Evolutionary conservation across 2,888 invertebrate genomes (phyloP).

Genomic region (Notodonta ziczac): DNA sequence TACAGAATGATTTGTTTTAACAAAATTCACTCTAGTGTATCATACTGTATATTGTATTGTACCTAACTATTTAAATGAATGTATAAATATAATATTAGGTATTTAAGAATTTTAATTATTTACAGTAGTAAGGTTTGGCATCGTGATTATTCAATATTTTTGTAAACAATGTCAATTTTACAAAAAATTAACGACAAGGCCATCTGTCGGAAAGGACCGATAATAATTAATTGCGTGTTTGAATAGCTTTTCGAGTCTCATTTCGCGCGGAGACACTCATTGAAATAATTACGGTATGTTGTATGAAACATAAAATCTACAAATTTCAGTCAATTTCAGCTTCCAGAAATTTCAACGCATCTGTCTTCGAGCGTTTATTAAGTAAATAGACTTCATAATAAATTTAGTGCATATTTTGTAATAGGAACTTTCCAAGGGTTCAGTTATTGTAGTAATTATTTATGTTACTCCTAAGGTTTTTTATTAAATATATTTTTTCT

Average conservation of each 20-base stretch:
- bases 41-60: not conserved
- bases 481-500: constrained; percentile 18
- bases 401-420: not conserved
- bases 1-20: not conserved
- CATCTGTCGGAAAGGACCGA: not conserved
- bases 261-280: not conserved
- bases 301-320: not conserved
- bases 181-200: not conserved
- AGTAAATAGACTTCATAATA: constrained; percentile 3
- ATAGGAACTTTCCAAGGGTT: constrained; percentile 4
- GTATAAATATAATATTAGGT: no score
- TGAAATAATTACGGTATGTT: not conserved
- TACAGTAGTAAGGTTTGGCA: no score
- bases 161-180: not conserved
- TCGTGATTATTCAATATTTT: not conserved
- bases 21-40: not conserved
- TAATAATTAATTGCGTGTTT: not conserved
- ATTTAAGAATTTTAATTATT: no score
- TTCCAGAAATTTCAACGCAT: not conserved
- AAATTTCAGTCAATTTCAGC: no score
- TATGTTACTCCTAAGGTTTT: constrained; percentile 4
- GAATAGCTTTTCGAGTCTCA: not conserved
- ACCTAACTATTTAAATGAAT: no score
- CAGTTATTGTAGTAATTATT: constrained; percentile 5
- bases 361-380: not conserved